Evolutionary conservation across 2,797 vertebrate genomes (phyloP).

Genomic region (Poeciliopsis paucimaculata): DNA sequence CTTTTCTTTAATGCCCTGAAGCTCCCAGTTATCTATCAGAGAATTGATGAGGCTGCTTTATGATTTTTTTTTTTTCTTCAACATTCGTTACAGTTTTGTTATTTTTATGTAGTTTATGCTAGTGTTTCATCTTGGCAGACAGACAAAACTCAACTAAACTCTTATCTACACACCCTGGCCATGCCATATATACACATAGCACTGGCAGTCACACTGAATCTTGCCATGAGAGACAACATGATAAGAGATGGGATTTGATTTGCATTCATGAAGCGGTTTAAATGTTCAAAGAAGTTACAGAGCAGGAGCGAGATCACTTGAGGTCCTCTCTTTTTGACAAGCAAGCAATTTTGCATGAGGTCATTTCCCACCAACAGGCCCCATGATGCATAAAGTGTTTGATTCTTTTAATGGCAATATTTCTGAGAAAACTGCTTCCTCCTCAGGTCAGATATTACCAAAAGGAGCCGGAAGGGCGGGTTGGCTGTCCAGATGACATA

Average conservation of each 20-base stretch:
- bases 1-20: conserved; percentile 50
- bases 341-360: conserved; percentile 16
- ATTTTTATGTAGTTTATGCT: conserved; percentile 49
- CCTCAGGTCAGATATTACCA: conserved; percentile 36
- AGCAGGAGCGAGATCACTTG: conserved; percentile 22
- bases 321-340: conserved; percentile 32
- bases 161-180: conserved; percentile 44
- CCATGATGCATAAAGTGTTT: conserved; percentile 14
- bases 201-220: conserved; percentile 51
- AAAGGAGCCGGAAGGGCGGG: conserved; percentile 26
- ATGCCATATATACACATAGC: conserved; percentile 45
- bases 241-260: conserved; percentile 70
- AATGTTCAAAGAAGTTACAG: conserved; percentile 68
- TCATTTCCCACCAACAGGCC: conserved; percentile 29
- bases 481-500: conserved; percentile 42
- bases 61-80: conserved; percentile 22
- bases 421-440: conserved; percentile 24
- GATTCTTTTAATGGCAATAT: conserved; percentile 9
- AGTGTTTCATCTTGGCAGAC: conserved; percentile 60
- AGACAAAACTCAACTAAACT: conserved; percentile 56
- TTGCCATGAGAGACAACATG: conserved; percentile 65
- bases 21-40: conserved; percentile 58
- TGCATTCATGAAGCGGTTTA: conserved; percentile 66
- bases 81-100: conserved; percentile 61
- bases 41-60: conserved; percentile 61